These are phyloP conservation scores for Gouania willdenowi DNA, from an alignment of 2,797 vertebrate genomes.

Conservation along the genomic window DNA sequence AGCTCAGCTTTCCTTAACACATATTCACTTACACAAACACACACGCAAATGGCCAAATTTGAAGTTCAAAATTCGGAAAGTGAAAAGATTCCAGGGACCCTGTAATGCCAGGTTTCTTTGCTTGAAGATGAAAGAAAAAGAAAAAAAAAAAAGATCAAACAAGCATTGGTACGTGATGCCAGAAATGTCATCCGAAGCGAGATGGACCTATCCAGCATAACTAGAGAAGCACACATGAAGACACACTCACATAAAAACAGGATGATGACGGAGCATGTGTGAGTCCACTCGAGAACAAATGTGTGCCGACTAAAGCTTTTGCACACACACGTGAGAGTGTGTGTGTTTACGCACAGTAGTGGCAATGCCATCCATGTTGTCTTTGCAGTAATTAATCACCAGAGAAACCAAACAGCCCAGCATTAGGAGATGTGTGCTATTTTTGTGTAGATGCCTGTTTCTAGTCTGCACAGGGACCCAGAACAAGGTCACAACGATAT, in stretches of 20 bases:
- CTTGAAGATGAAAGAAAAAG: constrained; percentile 71
- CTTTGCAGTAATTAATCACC: constrained; percentile 44
- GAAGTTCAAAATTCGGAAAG: constrained; percentile 31
- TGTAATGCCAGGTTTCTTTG: constrained; percentile 66
- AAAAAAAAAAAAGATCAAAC: constrained; percentile 72
- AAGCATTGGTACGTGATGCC: constrained; percentile 52
- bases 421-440: neutral
- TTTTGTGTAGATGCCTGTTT: neutral
- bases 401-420: constrained; percentile 11
- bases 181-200: constrained; percentile 54
- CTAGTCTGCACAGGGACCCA: constrained; percentile 5
- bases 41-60: constrained; percentile 7
- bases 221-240: constrained; percentile 13
- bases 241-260: constrained; percentile 6
- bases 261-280: constrained; percentile 11
- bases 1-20: constrained; percentile 24
- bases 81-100: constrained; percentile 42
- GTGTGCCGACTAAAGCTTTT: neutral
- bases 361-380: constrained; percentile 18
- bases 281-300: constrained; percentile 22
- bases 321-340: neutral
- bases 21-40: constrained; percentile 2
- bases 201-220: constrained; percentile 1
- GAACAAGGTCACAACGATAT: constrained; percentile 30
- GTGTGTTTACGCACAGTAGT: constrained; percentile 1